Conservation (phyloP, 2,888 invertebrate genomes). For the Diloba caeruleocephala region DNA sequence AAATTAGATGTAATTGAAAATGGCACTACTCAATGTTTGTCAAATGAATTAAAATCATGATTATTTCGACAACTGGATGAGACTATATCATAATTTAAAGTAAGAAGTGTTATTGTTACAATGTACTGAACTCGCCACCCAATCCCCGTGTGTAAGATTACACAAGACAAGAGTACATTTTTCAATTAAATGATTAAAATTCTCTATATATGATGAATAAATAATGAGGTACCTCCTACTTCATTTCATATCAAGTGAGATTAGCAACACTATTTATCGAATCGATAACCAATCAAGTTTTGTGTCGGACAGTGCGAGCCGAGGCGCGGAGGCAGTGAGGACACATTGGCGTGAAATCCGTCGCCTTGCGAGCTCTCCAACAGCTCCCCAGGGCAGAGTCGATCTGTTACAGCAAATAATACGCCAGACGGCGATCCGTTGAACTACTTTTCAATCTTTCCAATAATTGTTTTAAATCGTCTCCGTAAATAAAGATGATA, state of each 20-base stretch:
- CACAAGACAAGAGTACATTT: no score
- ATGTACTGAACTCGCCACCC: no score
- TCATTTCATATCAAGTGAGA: slow-evolving; percentile 38
- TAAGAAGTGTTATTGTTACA: no score
- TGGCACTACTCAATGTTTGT: no score
- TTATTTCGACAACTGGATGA: no score
- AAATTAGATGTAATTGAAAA: no score
- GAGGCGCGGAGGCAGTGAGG: slow-evolving; percentile 15
- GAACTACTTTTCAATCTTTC: slow-evolving; percentile 58
- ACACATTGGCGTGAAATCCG: slow-evolving; percentile 46
- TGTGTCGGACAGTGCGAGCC: slow-evolving; percentile 31
- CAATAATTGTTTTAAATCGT: slow-evolving; percentile 53
- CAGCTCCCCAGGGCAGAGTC: slow-evolving; percentile 54
- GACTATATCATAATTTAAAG: no score
- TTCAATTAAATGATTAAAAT: no score
- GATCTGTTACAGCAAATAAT: slow-evolving; percentile 62
- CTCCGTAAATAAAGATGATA: slow-evolving; percentile 35
- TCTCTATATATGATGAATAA: slow-evolving; percentile 19
- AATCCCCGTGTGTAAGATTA: no score
- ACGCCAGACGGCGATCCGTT: slow-evolving; percentile 55
- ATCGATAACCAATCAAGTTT: slow-evolving; percentile 51
- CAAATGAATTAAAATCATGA: no score
- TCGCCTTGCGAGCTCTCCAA: slow-evolving; percentile 45
- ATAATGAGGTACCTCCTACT: slow-evolving; percentile 30
- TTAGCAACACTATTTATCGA: slow-evolving; percentile 43